Conservation (phyloP, 2,113 vertebrate genomes). For the Microcebus murinus region DNA sequence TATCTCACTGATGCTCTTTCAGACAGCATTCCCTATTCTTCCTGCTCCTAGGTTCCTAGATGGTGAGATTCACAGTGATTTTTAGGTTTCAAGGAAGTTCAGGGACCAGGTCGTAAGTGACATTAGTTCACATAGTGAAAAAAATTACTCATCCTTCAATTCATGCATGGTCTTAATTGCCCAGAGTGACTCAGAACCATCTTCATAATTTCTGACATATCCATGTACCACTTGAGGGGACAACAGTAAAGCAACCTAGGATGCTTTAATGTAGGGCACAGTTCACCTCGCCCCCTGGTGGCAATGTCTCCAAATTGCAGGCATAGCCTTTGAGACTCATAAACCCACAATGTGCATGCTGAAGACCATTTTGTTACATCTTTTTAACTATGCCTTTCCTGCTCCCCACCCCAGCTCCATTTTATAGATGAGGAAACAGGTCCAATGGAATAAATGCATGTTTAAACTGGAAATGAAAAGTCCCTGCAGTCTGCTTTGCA, state of each 20-base stretch:
- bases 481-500: neutral
- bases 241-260: neutral
- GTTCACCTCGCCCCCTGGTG: neutral
- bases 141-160: neutral
- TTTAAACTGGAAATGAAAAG: neutral
- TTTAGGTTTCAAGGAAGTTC: neutral
- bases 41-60: neutral
- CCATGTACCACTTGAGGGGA: neutral
- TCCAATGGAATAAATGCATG: neutral
- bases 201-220: neutral
- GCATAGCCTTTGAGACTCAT: neutral
- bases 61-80: neutral
- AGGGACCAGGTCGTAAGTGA: neutral
- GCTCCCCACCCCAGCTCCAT: neutral
- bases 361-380: neutral
- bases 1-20: neutral
- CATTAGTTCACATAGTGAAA: neutral
- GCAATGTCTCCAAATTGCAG: neutral
- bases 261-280: fast-evolving
- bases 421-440: neutral
- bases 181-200: neutral
- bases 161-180: neutral
- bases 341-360: fast-evolving
- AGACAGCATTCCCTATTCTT: neutral
- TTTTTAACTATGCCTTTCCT: neutral